A percentile compares a stretch with the other conserved stretches of the same genome.
Evolutionary conservation across 2,113 vertebrate genomes (phyloP).

Genomic region (Pristiophorus japonicus): DNA sequence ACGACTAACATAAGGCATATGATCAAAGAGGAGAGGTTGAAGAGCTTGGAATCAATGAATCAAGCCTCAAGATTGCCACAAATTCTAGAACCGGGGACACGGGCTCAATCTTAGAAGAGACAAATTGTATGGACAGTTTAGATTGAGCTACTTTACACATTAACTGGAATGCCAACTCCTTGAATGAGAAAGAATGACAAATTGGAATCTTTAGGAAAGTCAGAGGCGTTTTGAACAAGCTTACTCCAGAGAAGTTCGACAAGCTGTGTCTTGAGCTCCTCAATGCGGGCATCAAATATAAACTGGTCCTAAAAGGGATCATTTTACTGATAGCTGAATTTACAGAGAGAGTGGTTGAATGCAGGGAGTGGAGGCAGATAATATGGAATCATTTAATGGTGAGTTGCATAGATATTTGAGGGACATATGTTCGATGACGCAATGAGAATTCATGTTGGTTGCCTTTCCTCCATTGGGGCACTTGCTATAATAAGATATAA

Average conservation of each 20-base stretch:
- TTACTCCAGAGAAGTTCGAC: constrained; percentile 99
- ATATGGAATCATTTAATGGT: neutral
- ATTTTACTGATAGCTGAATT: constrained; percentile 88
- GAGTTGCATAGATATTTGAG: neutral
- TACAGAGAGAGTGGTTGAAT: neutral
- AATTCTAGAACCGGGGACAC: too few relatives aligned
- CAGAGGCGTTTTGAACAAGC: constrained; percentile 95
- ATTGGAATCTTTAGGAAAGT: too few relatives aligned
- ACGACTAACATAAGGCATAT: too few relatives aligned
- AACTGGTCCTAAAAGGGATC: constrained; percentile 99
- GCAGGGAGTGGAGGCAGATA: neutral
- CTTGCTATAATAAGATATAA: neutral
- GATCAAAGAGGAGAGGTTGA: too few relatives aligned
- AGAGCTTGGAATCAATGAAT: too few relatives aligned
- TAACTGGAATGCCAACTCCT: too few relatives aligned
- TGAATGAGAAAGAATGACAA: too few relatives aligned
- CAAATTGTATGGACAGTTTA: too few relatives aligned
- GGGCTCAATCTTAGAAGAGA: too few relatives aligned
- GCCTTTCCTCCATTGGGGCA: neutral
- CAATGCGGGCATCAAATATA: constrained; percentile 99
- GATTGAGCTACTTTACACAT: too few relatives aligned
- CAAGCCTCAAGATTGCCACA: too few relatives aligned
- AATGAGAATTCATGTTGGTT: neutral
- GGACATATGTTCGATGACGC: neutral
- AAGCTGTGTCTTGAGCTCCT: constrained; percentile 99